Conservation (phyloP, 2,888 invertebrate species). For the Smittia sp. region DNA sequence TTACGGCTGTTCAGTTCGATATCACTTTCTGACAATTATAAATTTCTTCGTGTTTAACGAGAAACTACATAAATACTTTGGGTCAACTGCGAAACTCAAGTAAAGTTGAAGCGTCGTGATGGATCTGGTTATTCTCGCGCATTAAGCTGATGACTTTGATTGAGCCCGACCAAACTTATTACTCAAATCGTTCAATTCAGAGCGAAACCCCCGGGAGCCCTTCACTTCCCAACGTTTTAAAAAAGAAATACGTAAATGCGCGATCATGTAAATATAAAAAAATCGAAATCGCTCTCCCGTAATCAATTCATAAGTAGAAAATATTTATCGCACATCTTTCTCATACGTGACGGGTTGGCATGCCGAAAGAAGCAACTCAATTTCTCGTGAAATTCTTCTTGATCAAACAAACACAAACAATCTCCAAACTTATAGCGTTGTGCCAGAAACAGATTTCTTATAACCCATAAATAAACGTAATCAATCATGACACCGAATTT, state of each 20-base stretch:
- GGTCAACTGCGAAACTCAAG: too few species aligned
- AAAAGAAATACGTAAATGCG: background rate
- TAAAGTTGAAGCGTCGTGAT: too few species aligned
- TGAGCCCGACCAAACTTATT: background rate
- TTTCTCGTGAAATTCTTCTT: background rate
- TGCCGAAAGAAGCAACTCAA: background rate
- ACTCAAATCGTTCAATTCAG: background rate
- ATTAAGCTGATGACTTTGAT: background rate
- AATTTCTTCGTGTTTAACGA: constrained; percentile 9
- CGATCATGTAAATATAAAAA: too few species aligned
- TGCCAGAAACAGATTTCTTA: constrained; percentile 8
- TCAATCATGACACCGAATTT: constrained; percentile 32
- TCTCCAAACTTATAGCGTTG: background rate
- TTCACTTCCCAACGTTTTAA: too few species aligned
- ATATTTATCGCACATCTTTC: constrained; percentile 1
- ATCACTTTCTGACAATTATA: constrained; percentile 30
- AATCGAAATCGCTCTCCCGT: too few species aligned
- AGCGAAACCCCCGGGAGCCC: too few species aligned
- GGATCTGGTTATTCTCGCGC: background rate
- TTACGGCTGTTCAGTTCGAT: constrained; percentile 13
- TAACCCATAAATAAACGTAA: background rate
- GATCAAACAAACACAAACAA: constrained; percentile 11
- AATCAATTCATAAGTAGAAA: background rate
- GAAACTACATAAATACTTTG: background rate
- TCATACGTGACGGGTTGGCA: background rate